A percentile compares a stretch with the other conserved stretches of the same genome.
Evolutionary conservation across 2,797 vertebrate species (phyloP).

Genomic region (Hippopotamyrus pictus): DNA sequence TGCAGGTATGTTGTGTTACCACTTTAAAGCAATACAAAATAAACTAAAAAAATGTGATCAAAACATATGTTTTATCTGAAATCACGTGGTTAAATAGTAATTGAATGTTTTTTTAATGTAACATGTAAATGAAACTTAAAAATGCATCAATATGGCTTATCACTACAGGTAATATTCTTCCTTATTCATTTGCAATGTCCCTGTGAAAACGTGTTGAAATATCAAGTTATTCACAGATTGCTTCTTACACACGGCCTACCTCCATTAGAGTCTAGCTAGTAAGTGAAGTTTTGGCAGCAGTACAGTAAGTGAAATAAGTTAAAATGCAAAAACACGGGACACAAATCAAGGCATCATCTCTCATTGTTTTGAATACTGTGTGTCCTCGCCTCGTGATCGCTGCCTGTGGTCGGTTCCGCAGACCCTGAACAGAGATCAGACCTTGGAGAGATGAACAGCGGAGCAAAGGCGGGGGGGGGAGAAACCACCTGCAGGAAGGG

Average conservation of each 20-base stretch:
- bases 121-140: not conserved
- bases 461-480: too few species aligned
- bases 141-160: too few species aligned
- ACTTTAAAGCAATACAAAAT: not conserved
- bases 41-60: not conserved
- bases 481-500: too few species aligned
- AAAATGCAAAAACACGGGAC: not conserved
- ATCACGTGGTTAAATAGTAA: not conserved
- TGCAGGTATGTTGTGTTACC: not conserved
- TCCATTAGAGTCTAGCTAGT: not conserved
- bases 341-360: not conserved
- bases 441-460: too few species aligned
- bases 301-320: not conserved
- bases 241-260: not conserved
- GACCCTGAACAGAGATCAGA: too few species aligned
- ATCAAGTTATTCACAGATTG: not conserved
- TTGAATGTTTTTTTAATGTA: not conserved
- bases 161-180: not conserved
- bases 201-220: not conserved
- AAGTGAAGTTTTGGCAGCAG: not conserved
- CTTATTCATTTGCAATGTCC: not conserved
- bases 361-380: too few species aligned
- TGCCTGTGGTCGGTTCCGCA: too few species aligned
- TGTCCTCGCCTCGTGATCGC: too few species aligned
- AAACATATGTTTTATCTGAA: not conserved